phyloP scores from a whole-genome alignment of 2,888 invertebrate species.

The Nephrotoma appendiculata region DNA sequence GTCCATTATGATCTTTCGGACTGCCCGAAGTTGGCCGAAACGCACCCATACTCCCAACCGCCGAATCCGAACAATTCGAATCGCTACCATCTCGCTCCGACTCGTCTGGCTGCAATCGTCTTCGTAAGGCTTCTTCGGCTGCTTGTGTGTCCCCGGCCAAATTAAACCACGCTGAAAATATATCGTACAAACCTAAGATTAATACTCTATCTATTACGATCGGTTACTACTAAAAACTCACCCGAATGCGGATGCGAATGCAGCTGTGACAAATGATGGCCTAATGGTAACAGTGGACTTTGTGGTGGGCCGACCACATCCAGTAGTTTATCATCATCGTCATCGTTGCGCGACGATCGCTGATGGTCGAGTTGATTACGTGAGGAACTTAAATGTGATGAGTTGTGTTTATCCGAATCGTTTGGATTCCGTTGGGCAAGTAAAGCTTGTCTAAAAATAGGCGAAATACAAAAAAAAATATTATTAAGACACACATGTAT shows the following conservation, averaged over 20 bases:
- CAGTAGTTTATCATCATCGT: slow-evolving; percentile 71
- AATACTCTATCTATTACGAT: background rate
- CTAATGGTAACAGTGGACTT: slow-evolving; percentile 53
- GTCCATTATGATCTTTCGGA: slow-evolving; percentile 34
- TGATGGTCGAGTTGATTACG: slow-evolving; percentile 30
- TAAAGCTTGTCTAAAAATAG: slow-evolving; percentile 51
- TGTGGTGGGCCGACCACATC: slow-evolving; percentile 82
- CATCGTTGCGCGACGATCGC: slow-evolving; percentile 20
- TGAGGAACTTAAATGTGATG: slow-evolving; percentile 40
- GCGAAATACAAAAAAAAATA: background rate
- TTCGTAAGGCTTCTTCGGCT: slow-evolving; percentile 30
- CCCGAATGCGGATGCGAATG: slow-evolving; percentile 35
- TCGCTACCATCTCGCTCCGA: slow-evolving; percentile 52
- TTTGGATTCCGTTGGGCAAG: slow-evolving; percentile 33
- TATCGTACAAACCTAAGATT: background rate
- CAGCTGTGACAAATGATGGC: slow-evolving; percentile 33
- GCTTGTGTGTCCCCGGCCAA: slow-evolving; percentile 38
- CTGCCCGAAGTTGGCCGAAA: slow-evolving; percentile 35
- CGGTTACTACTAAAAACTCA: slow-evolving; percentile 13
- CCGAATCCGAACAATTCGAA: slow-evolving; percentile 55
- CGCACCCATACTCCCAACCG: slow-evolving; percentile 34
- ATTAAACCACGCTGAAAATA: slow-evolving; percentile 46
- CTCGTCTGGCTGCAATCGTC: slow-evolving; percentile 44
- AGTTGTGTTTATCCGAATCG: slow-evolving; percentile 35
- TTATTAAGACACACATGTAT: background rate